These are phyloP conservation scores for Dermatemys mawii DNA, from an alignment of 2,113 vertebrate species.

Conservation along the genomic window DNA sequence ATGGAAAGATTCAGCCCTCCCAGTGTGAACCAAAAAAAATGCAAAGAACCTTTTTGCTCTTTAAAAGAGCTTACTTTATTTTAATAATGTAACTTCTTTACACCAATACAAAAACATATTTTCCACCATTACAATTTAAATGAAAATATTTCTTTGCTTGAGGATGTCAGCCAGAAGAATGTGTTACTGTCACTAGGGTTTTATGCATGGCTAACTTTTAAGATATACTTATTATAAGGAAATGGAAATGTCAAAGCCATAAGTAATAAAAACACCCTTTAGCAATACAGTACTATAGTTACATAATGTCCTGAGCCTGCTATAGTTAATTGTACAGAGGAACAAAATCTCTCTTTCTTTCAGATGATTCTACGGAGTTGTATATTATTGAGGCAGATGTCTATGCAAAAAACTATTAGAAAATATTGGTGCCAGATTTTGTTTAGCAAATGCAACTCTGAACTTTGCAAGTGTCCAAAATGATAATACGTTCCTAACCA, in stretches of 20 bases:
- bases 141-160: slow-evolving; percentile 8
- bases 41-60: slow-evolving; percentile 11
- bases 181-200: neutral
- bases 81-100: neutral
- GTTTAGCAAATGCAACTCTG: neutral
- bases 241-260: neutral
- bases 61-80: slow-evolving; percentile 2
- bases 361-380: neutral
- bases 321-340: neutral
- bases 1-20: slow-evolving; percentile 38
- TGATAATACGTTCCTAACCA: rapidly evolving
- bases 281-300: neutral
- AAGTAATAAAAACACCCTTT: neutral
- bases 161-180: neutral
- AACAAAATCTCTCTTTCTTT: neutral
- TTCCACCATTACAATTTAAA: neutral
- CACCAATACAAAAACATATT: neutral
- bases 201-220: neutral
- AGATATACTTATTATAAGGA: neutral
- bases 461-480: neutral
- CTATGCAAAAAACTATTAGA: neutral
- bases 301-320: neutral
- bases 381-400: neutral
- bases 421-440: neutral
- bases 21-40: slow-evolving; percentile 1